Evolutionary conservation across 1,140 invertebrate species (phyloP).

Genomic region (Rhynchophorus ferrugineus): DNA sequence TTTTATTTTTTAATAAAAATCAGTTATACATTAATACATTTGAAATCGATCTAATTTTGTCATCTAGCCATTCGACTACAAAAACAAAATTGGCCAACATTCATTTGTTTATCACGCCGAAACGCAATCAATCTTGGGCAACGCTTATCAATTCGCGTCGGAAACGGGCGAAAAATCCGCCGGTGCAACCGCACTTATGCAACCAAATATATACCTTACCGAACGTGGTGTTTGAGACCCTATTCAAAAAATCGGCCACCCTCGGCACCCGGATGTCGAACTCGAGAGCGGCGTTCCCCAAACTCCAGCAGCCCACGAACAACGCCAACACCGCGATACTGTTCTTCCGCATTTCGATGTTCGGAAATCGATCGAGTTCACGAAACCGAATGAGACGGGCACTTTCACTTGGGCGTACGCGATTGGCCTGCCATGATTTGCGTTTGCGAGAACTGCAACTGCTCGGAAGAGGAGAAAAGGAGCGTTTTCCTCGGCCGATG

Average conservation of each 20-base stretch:
- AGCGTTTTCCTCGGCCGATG: background rate
- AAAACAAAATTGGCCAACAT: too few species aligned
- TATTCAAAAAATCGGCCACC: slow-evolving; percentile 23
- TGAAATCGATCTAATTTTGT: too few species aligned
- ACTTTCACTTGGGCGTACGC: background rate
- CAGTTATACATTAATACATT: too few species aligned
- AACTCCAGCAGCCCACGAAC: background rate
- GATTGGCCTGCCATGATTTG: background rate
- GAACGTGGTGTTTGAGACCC: slow-evolving; percentile 25
- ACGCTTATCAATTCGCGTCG: too few species aligned
- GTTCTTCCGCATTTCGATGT: slow-evolving; percentile 3
- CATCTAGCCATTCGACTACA: too few species aligned
- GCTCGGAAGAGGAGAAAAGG: background rate
- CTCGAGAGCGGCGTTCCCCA: slow-evolving; percentile 13
- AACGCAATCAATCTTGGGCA: too few species aligned
- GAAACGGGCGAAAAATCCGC: too few species aligned
- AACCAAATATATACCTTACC: too few species aligned
- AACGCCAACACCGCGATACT: background rate
- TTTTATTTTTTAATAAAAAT: too few species aligned
- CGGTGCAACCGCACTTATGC: too few species aligned
- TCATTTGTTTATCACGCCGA: too few species aligned
- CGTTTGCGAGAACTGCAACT: background rate
- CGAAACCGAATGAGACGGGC: background rate
- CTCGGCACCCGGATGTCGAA: slow-evolving; percentile 19
- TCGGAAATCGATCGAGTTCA: background rate